A percentile compares a stretch with the other conserved stretches of the same genome.
These are phyloP conservation scores for Gastracanthus pulcherrimus DNA, from an alignment of 2,888 invertebrate genomes.

Conservation along the genomic window DNA sequence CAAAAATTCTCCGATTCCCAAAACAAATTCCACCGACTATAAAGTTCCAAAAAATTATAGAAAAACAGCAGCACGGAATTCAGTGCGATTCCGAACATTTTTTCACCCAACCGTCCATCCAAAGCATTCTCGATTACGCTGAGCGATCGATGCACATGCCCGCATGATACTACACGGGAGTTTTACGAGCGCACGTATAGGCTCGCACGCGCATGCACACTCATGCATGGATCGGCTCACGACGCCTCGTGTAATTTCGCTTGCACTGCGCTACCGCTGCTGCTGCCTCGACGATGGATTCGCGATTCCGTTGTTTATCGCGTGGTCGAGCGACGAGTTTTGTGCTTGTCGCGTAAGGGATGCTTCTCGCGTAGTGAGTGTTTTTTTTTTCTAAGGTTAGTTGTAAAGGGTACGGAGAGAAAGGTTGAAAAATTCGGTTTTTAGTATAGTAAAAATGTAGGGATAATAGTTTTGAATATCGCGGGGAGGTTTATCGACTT, in stretches of 20 bases:
- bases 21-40: neutral
- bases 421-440: too few relatives aligned
- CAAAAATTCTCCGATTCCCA: neutral
- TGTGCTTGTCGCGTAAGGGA: neutral
- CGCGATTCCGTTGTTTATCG: slow-evolving; percentile 22
- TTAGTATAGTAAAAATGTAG: too few relatives aligned
- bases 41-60: neutral
- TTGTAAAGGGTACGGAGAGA: too few relatives aligned
- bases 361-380: too few relatives aligned
- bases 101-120: neutral
- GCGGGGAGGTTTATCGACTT: neutral
- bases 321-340: neutral
- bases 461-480: neutral
- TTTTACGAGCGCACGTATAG: neutral
- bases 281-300: slow-evolving; percentile 10
- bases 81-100: neutral
- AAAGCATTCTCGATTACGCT: neutral
- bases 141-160: neutral
- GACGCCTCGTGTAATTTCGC: slow-evolving; percentile 35
- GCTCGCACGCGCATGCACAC: neutral
- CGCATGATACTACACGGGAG: neutral
- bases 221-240: neutral
- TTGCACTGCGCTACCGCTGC: neutral
- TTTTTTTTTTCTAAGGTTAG: too few relatives aligned
- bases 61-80: neutral